Conservation (phyloP, 2,888 invertebrate species). For the Leucoma salicis region DNA sequence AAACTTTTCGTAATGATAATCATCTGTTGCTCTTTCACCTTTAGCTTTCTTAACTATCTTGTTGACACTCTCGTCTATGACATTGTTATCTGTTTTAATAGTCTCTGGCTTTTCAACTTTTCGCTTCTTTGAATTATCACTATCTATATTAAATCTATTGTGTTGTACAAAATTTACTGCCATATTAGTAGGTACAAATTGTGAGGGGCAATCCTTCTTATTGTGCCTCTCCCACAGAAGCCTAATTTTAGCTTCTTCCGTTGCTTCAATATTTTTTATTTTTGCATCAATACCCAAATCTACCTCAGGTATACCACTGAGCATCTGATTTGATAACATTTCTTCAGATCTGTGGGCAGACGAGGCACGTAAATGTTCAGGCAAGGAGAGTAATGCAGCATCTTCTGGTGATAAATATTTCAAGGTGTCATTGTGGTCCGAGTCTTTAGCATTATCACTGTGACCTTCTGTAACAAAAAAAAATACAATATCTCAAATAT, state of each 20-base stretch:
- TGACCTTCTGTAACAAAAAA: conserved; percentile 57
- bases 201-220: conserved; percentile 95
- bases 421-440: conserved; percentile 66
- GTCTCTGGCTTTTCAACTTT: conserved; percentile 79
- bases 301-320: conserved; percentile 99
- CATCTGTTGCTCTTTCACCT: conserved; percentile 96
- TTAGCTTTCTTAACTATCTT: conserved; percentile 85
- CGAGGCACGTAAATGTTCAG: conserved; percentile 93
- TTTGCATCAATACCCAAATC: conserved; percentile 99
- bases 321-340: conserved; percentile 99
- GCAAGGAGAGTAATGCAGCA: conserved; percentile 93
- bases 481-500: not conserved
- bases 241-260: conserved; percentile 98
- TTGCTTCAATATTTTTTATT: conserved; percentile 99
- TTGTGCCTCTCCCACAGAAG: conserved; percentile 93
- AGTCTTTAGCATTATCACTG: conserved; percentile 64
- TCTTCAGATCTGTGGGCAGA: conserved; percentile 96
- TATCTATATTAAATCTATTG: conserved; percentile 96
- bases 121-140: conserved; percentile 83
- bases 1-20: conserved; percentile 98
- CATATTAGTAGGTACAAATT: conserved; percentile 98
- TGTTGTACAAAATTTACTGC: conserved; percentile 99
- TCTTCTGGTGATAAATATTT: conserved; percentile 93
- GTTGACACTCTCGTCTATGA: conserved; percentile 72
- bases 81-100: conserved; percentile 56